Evolutionary conservation across 1,140 invertebrate species (phyloP), one percentile per base, ranked within the genome.

Genomic region (Antheraea pernyi): DNA sequence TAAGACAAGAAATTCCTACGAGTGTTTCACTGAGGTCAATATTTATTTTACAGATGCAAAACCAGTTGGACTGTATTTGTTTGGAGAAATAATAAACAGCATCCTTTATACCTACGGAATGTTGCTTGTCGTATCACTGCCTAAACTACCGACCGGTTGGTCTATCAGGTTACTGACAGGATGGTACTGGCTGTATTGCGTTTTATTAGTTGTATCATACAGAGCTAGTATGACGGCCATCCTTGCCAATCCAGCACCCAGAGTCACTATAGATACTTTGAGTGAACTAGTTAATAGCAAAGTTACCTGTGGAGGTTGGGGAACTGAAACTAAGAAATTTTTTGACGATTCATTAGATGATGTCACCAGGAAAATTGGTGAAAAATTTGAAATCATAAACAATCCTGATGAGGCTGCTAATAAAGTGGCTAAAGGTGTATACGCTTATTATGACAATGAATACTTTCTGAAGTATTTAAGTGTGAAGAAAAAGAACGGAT

Each of bases 151-250:
- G 0, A 93, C 92, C 10, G 95, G 95, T 30, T 97, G 96, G 96
- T 95, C 96, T 0, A 86, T 97, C 53, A 91, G 96, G 46, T 85
- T 97, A 16, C 92, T 97, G 11, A 96, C 96, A 19, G 96, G 96
- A 2, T 97, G 96, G 94, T 97, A 97, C 89, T 97, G 96, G 96
- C 81, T 97, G 0, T 98, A 97, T 79, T 96, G 95, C 78, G 95
- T 97, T 66, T 90, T 97, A 7, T 93, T 97, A 36, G 95, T 95
- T 0, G 96, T 96, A 5, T 94, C 95, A 5, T 98, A 97, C 83
- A 86, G 95, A 80, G 96, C 96, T 0, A 97, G 96, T 71, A 95
- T 98, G 94, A 97, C 97, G 0, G 96, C 97, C 0, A 96, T 96
- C 59, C 86, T 97, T 42, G 96, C 97, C 7, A 96, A 96, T 90